Percentiles rank a stretch among this genome's conserved stretches.
These are phyloP conservation scores for Tenebrosternarchus preto DNA, from an alignment of 2,113 vertebrate species.

Conservation along the genomic window DNA sequence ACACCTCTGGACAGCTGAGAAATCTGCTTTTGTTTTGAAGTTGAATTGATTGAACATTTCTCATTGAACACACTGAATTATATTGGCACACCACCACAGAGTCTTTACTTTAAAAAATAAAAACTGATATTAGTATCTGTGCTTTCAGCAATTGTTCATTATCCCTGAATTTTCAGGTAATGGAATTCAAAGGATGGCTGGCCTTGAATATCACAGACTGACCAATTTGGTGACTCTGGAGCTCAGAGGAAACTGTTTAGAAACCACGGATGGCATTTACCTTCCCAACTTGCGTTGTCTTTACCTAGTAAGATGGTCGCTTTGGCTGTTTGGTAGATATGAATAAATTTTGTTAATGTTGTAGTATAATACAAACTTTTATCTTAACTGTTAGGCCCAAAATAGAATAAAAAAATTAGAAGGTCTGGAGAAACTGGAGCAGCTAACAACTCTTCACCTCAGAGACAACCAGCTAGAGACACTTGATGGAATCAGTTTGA, in stretches of 20 bases:
- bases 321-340: not conserved
- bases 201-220: constrained; percentile 73
- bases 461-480: constrained; percentile 84
- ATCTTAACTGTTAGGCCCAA: constrained; percentile 75
- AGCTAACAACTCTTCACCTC: constrained; percentile 84
- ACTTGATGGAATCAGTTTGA: constrained; percentile 80
- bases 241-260: constrained; percentile 82
- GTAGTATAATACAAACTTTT: not conserved
- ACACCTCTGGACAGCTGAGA: not conserved
- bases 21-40: not conserved
- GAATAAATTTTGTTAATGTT: not conserved
- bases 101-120: not conserved
- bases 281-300: constrained; percentile 83
- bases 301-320: constrained; percentile 79
- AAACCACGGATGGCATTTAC: constrained; percentile 79
- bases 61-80: constrained; percentile 2
- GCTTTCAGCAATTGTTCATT: not conserved
- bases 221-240: constrained; percentile 82
- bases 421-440: constrained; percentile 76
- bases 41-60: not conserved
- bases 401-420: constrained; percentile 81
- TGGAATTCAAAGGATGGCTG: constrained; percentile 69
- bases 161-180: constrained; percentile 76
- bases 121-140: not conserved
- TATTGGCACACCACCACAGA: not conserved